Conservation (phyloP, 1,140 invertebrate species). For the Cephus cinctus region DNA sequence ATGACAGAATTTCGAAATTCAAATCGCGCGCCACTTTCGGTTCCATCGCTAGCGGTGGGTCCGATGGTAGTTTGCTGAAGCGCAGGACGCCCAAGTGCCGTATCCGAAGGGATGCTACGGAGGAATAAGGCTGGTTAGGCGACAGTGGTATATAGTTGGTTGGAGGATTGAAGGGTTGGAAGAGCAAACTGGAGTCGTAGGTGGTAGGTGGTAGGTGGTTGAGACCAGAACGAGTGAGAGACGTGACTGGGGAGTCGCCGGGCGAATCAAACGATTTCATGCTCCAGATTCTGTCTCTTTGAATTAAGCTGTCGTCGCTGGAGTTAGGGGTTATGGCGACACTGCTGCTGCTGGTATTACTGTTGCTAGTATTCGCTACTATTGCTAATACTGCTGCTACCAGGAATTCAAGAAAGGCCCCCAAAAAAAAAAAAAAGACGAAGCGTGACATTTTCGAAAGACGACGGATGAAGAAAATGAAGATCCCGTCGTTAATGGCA, state of each 20-base stretch:
- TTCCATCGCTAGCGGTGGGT: neutral
- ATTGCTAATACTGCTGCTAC: no score
- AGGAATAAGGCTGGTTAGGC: neutral
- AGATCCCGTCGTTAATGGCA: no score
- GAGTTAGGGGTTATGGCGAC: no score
- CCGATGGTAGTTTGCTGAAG: neutral
- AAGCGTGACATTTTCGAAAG: no score
- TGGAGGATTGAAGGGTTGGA: neutral
- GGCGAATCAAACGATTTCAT: slow-evolving; percentile 38
- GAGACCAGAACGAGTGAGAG: slow-evolving; percentile 4
- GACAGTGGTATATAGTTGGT: neutral
- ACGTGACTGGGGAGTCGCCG: slow-evolving; percentile 27
- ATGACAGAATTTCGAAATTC: neutral
- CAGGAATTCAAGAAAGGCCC: no score
- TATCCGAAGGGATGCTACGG: slow-evolving; percentile 16
- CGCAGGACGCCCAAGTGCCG: slow-evolving; percentile 2
- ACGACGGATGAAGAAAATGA: no score
- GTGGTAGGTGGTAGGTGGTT: no score
- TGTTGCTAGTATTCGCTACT: no score
- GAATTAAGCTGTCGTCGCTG: slow-evolving; percentile 6
- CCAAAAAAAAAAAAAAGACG: no score
- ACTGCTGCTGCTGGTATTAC: no score
- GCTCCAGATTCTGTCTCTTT: slow-evolving; percentile 28
- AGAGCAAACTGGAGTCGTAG: neutral
- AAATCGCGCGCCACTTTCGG: neutral